Conservation (phyloP, 2,113 vertebrate genomes). For the Microcebus jonahi region DNA sequence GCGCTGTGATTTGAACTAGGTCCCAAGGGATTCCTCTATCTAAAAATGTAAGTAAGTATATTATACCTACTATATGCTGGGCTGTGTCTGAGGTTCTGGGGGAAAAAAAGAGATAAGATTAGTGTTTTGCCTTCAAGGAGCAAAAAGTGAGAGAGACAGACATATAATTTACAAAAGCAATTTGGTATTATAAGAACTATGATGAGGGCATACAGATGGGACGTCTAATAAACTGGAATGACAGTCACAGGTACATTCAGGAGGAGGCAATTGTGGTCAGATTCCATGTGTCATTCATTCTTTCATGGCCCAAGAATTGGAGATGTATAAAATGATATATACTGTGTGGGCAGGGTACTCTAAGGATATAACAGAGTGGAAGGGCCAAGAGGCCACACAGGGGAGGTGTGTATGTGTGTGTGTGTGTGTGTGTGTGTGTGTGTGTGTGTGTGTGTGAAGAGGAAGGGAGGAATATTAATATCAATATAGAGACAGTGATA, state of each 20-base stretch:
- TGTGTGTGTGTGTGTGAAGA: no score
- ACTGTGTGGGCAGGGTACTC: not conserved
- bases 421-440: no score
- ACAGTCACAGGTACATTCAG: not conserved
- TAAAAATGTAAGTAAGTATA: not conserved
- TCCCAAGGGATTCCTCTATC: not conserved
- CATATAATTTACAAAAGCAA: not conserved
- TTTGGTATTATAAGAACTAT: not conserved
- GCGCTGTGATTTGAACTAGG: not conserved
- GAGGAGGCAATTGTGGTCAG: not conserved
- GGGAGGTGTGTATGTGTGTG: not conserved
- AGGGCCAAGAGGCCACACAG: not conserved
- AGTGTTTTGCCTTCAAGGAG: not conserved
- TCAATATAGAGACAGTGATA: not conserved
- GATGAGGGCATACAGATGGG: not conserved
- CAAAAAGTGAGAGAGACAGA: not conserved
- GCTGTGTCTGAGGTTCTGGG: not conserved
- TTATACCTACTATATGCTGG: not conserved
- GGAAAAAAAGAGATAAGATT: not conserved
- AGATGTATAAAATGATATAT: not conserved
- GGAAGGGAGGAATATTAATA: not conserved
- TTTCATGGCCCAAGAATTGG: not conserved
- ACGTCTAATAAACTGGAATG: not conserved
- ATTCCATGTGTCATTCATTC: not conserved
- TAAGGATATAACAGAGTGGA: not conserved